Base-by-base conservation (phyloP, 2,113 vertebrate genomes). In the Austrofundulus limnaeus region DNA sequence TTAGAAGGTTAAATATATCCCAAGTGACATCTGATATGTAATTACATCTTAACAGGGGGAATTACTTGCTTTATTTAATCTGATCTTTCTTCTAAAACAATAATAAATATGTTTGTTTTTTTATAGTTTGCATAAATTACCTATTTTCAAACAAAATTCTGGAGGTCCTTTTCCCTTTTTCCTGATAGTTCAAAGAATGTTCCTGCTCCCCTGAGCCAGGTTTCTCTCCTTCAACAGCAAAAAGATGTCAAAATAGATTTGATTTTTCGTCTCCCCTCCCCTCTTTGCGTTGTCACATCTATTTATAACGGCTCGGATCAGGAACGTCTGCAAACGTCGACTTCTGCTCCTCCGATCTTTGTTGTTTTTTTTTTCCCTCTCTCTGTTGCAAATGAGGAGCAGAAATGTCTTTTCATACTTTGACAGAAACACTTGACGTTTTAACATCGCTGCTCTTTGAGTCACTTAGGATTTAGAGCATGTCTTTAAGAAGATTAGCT, bases 251-350 rank as follows among this genome's bases (percentile, higher is more conserved):
- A 53, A 72, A 67, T 72, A 41, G 7, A 71, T 79, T 75, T 74
- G 20, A 52, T 61, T 75, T 64, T 59, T 49, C 58, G 56, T 8
- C 57, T 59, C 68, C 11, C 34, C n/a, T n/a, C n/a, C 28, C 65
- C 49, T 42, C 76, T 83, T 77, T 82, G 62, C 78, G 70, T 78
- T 80, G 84, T 84, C 73, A 76, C 12, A 54, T 88, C 83, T 87
- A 72, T 87, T 87, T 78, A 82, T 84, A 81, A 73, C 56, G 13
- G 43, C 65, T 80, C 74, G 72, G 46, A 78, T 72, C 66, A 71
- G 50, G 55, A 48, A 53, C 25, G 17, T 71, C 47, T 74, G 28
- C 31, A 50, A 54, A 62, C 10, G 16, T 57, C 41, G 59, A n/a
- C 77, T 84, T 78, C 43, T 74, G 79, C 75, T 77, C 66, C 74